These are phyloP conservation scores for Nephrotoma guestfalica DNA, from an alignment of 2,888 invertebrate species.

Conservation along the genomic window DNA sequence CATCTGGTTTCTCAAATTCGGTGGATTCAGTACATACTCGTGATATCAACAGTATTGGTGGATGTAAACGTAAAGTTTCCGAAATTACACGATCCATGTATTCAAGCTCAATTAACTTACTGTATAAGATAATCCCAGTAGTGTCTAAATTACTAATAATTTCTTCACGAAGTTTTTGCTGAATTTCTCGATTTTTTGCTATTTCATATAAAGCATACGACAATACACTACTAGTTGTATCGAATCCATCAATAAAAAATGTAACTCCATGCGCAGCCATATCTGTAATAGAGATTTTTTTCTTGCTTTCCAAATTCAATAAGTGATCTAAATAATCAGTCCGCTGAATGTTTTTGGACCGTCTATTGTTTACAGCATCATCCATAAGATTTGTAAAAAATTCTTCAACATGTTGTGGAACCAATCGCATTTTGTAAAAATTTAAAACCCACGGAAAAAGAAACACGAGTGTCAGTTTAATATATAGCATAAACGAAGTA, in stretches of 20 bases:
- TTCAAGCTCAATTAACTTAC: slow-evolving; percentile 18
- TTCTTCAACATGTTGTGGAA: slow-evolving; percentile 9
- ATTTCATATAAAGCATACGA: slow-evolving; percentile 18
- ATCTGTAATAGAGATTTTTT: slow-evolving; percentile 17
- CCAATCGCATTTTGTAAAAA: slow-evolving; percentile 11
- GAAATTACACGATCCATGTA: slow-evolving; percentile 20
- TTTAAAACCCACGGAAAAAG: slow-evolving; percentile 14
- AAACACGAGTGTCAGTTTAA: slow-evolving; percentile 7
- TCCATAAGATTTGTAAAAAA: slow-evolving; percentile 14
- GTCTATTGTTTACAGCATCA: slow-evolving; percentile 12
- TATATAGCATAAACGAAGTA: slow-evolving; percentile 2
- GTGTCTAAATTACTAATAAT: slow-evolving; percentile 12
- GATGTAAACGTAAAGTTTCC: not conserved
- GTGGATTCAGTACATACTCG: slow-evolving; percentile 19
- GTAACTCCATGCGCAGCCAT: slow-evolving; percentile 18
- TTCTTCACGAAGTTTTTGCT: slow-evolving; percentile 19
- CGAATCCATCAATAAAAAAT: slow-evolving; percentile 21
- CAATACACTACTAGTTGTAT: slow-evolving; percentile 19
- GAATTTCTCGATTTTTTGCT: slow-evolving; percentile 12
- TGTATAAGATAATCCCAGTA: slow-evolving; percentile 16
- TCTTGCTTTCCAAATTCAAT: slow-evolving; percentile 14
- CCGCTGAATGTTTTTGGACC: slow-evolving; percentile 10
- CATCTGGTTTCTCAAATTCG: slow-evolving; percentile 14
- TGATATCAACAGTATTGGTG: slow-evolving; percentile 13
- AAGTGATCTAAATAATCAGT: slow-evolving; percentile 16